These are phyloP conservation scores for Coreius guichenoti DNA, from an alignment of 2,797 vertebrate genomes.

Conservation along the genomic window DNA sequence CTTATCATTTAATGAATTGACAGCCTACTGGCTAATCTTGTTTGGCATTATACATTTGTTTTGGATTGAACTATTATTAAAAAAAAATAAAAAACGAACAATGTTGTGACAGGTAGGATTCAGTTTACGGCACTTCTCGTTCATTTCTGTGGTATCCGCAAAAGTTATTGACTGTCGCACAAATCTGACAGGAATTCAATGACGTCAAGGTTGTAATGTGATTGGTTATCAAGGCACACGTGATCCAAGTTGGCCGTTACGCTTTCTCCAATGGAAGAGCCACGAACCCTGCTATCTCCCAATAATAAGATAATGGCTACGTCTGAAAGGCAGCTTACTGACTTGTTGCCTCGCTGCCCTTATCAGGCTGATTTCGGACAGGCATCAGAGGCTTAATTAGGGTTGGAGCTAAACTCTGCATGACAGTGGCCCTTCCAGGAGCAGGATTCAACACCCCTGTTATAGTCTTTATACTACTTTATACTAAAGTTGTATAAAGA, in stretches of 20 bases:
- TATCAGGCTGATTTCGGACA: too few species aligned
- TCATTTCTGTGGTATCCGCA: not conserved
- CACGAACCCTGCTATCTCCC: not conserved
- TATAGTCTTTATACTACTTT: too few species aligned
- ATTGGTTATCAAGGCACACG: not conserved
- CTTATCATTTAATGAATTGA: not conserved
- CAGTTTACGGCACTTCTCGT: not conserved
- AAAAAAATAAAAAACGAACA: not conserved
- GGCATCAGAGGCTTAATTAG: not conserved
- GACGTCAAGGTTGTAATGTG: not conserved
- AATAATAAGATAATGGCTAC: not conserved
- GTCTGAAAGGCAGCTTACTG: too few species aligned
- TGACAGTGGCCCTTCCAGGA: not conserved
- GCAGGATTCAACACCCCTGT: too few species aligned
- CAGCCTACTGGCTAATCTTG: not conserved
- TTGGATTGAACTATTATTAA: not conserved
- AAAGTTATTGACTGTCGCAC: not conserved
- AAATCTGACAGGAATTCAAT: not conserved
- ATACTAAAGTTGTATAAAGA: too few species aligned
- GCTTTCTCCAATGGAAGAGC: not conserved
- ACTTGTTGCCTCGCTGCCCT: too few species aligned
- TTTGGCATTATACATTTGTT: not conserved
- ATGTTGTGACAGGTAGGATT: not conserved
- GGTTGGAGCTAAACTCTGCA: not conserved
- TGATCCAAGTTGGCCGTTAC: not conserved